Conservation (phyloP, 2,113 vertebrate species). For the pig (Sus scrofa) region T2T-Sscrofa CM000812.6:68738001-68738500, state of each 20-base stretch:
- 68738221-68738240: not conserved
- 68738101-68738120: slow-evolving; percentile 39
- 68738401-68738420: not conserved
- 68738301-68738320: not conserved
- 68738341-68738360: not conserved
- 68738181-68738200: not conserved
- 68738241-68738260: not conserved
- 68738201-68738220: not conserved
- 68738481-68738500: not conserved
- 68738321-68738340: not conserved
- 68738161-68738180: not conserved
- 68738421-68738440: not conserved
- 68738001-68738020: slow-evolving; percentile 65
- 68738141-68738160: slow-evolving; percentile 27
- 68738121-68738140: slow-evolving; percentile 33
- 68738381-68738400: not conserved
- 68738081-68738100: slow-evolving; percentile 70
- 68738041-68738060: slow-evolving; percentile 70
- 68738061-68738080: slow-evolving; percentile 73
- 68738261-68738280: not conserved
- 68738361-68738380: not conserved
- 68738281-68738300: not conserved
- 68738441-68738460: not conserved
- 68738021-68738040: slow-evolving; percentile 57
- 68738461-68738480: not conserved